Evolutionary conservation across 2,888 invertebrate genomes (phyloP).

Genomic region (Harpalus rufipes): DNA sequence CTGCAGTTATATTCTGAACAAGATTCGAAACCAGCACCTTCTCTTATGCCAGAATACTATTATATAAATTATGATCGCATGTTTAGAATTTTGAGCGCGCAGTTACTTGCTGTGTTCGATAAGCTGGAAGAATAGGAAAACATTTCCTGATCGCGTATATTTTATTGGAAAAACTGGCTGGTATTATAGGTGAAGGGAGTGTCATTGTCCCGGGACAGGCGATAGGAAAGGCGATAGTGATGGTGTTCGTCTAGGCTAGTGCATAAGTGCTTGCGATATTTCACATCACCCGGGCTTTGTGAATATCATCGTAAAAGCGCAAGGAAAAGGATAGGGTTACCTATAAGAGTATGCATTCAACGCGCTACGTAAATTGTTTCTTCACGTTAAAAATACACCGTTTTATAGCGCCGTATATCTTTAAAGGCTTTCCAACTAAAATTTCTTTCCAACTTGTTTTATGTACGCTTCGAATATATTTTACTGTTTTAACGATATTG

Average conservation of each 20-base stretch:
- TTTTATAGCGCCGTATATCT: slow-evolving; percentile 51
- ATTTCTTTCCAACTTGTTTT: slow-evolving; percentile 33
- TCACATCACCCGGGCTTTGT: slow-evolving; percentile 49
- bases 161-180: slow-evolving; percentile 12
- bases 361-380: slow-evolving; percentile 58
- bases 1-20: too few relatives aligned
- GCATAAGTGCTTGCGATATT: slow-evolving; percentile 46
- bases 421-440: slow-evolving; percentile 42
- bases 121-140: slow-evolving; percentile 3
- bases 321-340: slow-evolving; percentile 47
- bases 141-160: slow-evolving; percentile 14
- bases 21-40: too few relatives aligned
- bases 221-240: slow-evolving; percentile 24
- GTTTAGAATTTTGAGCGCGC: neutral
- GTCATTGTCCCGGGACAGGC: slow-evolving; percentile 41
- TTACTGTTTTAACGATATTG: slow-evolving; percentile 1
- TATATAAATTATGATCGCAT: slow-evolving; percentile 1
- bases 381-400: slow-evolving; percentile 53
- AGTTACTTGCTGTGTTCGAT: neutral
- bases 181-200: slow-evolving; percentile 19
- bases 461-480: slow-evolving; percentile 11
- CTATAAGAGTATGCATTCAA: slow-evolving; percentile 44
- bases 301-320: slow-evolving; percentile 52
- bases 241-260: slow-evolving; percentile 19
- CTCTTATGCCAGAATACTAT: neutral